A percentile compares a stretch with the other conserved stretches of the same genome.
phyloP scores from a whole-genome alignment of 2,888 invertebrate species.

The Melinaea menophilus region DNA sequence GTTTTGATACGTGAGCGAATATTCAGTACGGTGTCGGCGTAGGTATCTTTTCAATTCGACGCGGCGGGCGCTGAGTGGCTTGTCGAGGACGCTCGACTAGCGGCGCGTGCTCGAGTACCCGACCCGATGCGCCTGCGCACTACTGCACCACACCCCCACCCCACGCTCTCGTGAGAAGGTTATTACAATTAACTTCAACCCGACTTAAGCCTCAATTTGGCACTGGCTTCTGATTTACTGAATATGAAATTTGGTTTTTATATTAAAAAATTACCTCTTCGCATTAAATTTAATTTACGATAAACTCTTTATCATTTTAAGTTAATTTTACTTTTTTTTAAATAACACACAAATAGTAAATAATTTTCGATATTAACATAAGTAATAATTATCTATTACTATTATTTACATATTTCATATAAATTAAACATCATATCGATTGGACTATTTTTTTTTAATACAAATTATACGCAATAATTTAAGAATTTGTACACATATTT shows the following conservation, averaged over 20 bases:
- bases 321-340: too few relatives aligned
- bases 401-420: neutral
- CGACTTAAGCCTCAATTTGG: constrained; percentile 62
- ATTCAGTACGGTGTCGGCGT: constrained; percentile 72
- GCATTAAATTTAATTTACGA: constrained; percentile 23
- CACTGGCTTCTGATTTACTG: constrained; percentile 44
- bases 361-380: neutral
- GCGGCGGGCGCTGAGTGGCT: constrained; percentile 68
- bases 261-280: constrained; percentile 30
- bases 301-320: constrained; percentile 7
- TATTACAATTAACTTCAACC: constrained; percentile 69
- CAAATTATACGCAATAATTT: too few relatives aligned
- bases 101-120: constrained; percentile 73
- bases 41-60: constrained; percentile 76
- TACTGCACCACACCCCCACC: constrained; percentile 32
- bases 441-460: too few relatives aligned
- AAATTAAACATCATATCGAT: neutral
- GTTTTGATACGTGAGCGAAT: constrained; percentile 76
- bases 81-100: constrained; percentile 65
- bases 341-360: too few relatives aligned
- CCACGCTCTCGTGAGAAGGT: constrained; percentile 46
- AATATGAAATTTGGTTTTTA: constrained; percentile 37
- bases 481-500: too few relatives aligned
- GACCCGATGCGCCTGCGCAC: constrained; percentile 65
- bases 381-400: neutral